Evolutionary conservation across 2,888 invertebrate species (phyloP).

Genomic region (Macroteleia sp.): DNA sequence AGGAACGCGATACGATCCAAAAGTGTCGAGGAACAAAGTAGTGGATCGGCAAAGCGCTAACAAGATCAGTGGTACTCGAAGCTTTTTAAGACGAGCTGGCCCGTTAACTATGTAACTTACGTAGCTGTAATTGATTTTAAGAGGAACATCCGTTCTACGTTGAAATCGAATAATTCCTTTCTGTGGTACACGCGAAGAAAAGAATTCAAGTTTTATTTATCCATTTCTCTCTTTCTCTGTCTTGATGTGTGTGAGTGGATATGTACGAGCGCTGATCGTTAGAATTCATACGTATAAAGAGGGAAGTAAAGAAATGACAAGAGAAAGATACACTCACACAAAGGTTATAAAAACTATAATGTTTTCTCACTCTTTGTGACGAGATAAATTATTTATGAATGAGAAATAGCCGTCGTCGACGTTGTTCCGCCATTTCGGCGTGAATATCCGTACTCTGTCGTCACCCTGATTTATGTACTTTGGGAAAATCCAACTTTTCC

Average conservation of each 20-base stretch:
- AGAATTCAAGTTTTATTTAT: neutral
- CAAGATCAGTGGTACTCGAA: constrained; percentile 57
- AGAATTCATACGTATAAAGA: no score
- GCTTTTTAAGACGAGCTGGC: constrained; percentile 49
- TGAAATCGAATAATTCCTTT: constrained; percentile 66
- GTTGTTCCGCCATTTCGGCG: constrained; percentile 54
- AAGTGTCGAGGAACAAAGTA: constrained; percentile 36
- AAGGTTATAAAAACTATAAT: constrained; percentile 13
- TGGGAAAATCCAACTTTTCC: constrained; percentile 60
- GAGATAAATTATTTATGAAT: constrained; percentile 61
- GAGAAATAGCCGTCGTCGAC: constrained; percentile 56
- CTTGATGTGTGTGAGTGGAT: no score
- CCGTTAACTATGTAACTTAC: constrained; percentile 59
- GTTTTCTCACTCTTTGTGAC: constrained; percentile 4
- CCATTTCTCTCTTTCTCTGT: no score
- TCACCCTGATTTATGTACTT: constrained; percentile 59
- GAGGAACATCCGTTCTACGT: constrained; percentile 66
- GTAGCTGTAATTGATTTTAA: constrained; percentile 67
- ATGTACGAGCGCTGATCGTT: no score
- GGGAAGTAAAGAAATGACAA: no score
- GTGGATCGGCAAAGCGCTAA: constrained; percentile 48
- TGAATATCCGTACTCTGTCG: constrained; percentile 54
- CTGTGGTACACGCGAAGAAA: neutral
- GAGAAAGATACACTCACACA: no score
- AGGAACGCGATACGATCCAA: constrained; percentile 39